These are phyloP conservation scores for Teleogryllus oceanicus DNA, from an alignment of 2,888 invertebrate genomes.

Conservation along the genomic window DNA sequence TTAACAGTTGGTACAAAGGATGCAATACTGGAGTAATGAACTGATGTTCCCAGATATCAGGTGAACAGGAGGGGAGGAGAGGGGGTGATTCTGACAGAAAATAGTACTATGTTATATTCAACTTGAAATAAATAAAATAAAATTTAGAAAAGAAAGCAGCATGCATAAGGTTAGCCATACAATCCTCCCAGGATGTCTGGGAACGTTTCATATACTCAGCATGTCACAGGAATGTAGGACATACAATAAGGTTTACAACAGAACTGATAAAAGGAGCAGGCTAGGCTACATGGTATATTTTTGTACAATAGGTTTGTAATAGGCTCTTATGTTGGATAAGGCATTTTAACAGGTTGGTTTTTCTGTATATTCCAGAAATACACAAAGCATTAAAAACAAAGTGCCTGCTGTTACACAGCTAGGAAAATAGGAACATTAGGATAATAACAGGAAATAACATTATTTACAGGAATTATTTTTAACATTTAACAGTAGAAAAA, in stretches of 20 bases:
- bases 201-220: not conserved
- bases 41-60: not conserved
- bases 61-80: not conserved
- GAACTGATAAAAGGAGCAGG: not conserved
- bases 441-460: not conserved
- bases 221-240: not conserved
- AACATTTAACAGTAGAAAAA: not conserved
- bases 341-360: too few species aligned
- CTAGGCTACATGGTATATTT: not conserved
- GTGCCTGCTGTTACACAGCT: not conserved
- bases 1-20: not conserved
- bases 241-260: not conserved
- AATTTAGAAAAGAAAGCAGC: not conserved
- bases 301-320: conserved; percentile 1
- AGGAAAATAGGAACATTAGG: not conserved
- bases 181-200: conserved; percentile 1
- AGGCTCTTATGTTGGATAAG: not conserved
- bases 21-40: not conserved
- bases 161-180: not conserved
- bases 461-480: not conserved
- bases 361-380: not conserved
- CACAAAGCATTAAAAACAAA: conserved; percentile 1
- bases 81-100: not conserved
- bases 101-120: not conserved
- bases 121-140: not conserved